Percentiles rank a stretch among this genome's conserved stretches.
Conservation (phyloP, 1,140 invertebrate species). For the Helicorthomorpha holstii region DNA sequence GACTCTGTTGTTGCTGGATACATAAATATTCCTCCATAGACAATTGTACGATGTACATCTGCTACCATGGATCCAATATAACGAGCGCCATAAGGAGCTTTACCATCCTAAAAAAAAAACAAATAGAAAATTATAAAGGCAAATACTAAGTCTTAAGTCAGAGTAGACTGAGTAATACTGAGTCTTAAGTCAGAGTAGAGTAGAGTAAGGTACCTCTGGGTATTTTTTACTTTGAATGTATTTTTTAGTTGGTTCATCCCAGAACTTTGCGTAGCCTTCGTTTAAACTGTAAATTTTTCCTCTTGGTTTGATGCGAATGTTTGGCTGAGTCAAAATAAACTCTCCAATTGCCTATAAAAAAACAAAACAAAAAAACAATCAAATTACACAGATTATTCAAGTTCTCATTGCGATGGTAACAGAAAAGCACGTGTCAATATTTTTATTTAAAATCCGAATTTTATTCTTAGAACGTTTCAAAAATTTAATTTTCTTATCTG, state of each 20-base stretch:
- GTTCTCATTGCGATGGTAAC: too few relatives aligned
- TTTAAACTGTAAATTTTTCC: conserved; percentile 96
- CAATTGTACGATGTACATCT: conserved; percentile 91
- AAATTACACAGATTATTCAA: too few relatives aligned
- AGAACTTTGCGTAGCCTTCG: conserved; percentile 60
- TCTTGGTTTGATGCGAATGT: conserved; percentile 60
- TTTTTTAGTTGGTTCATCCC: conserved; percentile 61
- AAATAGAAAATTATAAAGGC: too few relatives aligned
- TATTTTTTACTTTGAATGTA: conserved; percentile 88
- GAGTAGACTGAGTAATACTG: too few relatives aligned
- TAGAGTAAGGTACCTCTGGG: conserved; percentile 44
- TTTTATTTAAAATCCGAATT: too few relatives aligned
- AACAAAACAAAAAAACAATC: too few relatives aligned
- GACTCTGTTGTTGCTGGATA: conserved; percentile 84
- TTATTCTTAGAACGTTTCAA: too few relatives aligned
- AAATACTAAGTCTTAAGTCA: too few relatives aligned
- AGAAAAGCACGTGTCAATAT: too few relatives aligned
- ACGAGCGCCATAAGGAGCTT: conserved; percentile 79
- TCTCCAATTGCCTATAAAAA: conserved; percentile 69
- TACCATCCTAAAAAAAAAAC: conserved; percentile 43
- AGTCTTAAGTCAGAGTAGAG: too few relatives aligned
- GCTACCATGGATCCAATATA: conserved; percentile 99
- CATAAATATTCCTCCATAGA: conserved; percentile 97
- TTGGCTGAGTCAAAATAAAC: conserved; percentile 87
- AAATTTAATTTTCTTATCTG: too few relatives aligned